Evolutionary conservation across 1,140 invertebrate species (phyloP).

Genomic region (Papilio glaucus): DNA sequence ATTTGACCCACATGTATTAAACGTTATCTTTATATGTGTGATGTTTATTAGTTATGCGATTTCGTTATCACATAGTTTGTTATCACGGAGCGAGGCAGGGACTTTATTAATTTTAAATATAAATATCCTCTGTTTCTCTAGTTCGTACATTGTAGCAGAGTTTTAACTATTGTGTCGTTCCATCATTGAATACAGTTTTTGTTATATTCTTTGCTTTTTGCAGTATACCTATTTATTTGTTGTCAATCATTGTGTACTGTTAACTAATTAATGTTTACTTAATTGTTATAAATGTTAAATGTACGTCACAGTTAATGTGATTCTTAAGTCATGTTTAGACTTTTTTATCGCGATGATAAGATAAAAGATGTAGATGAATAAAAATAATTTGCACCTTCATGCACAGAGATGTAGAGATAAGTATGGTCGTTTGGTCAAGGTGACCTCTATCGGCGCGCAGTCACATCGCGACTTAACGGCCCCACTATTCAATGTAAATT

Average conservation of each 20-base stretch:
- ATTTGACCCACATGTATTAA: conserved; percentile 65
- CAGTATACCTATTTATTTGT: too few species aligned
- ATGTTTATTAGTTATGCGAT: conserved; percentile 67
- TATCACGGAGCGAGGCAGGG: conserved; percentile 41
- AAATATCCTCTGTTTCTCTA: background rate
- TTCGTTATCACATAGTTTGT: conserved; percentile 60
- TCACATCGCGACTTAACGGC: conserved; percentile 70
- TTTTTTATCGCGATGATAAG: conserved; percentile 19
- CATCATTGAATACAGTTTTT: background rate
- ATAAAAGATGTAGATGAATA: background rate
- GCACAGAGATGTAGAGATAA: conserved; percentile 52
- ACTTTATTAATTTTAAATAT: conserved; percentile 16
- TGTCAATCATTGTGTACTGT: too few species aligned
- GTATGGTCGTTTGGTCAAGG: conserved; percentile 68
- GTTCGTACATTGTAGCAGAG: background rate
- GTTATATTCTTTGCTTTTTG: background rate
- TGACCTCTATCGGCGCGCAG: conserved; percentile 65
- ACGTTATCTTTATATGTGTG: conserved; percentile 59
- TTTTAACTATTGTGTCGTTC: background rate
- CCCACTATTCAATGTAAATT: conserved; percentile 78
- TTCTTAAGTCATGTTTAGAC: conserved; percentile 20
- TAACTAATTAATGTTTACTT: conserved; percentile 7
- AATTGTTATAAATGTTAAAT: background rate
- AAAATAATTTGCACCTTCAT: conserved; percentile 25
- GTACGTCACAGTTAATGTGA: conserved; percentile 27